These are phyloP conservation scores for Drosophila leonis DNA, from an alignment of 2,888 invertebrate species.

Conservation along the genomic window DNA sequence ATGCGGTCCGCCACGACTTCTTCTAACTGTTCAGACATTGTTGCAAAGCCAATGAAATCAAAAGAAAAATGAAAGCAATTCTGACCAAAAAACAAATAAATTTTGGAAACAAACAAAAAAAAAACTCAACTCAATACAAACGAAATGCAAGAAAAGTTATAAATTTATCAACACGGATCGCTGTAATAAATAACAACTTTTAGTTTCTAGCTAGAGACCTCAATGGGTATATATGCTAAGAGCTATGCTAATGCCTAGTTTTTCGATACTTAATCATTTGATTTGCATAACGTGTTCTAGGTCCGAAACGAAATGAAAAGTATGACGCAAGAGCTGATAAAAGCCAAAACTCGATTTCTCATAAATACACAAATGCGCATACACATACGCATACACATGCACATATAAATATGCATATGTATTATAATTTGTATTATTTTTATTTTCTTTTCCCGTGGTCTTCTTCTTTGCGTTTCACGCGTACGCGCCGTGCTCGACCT, in stretches of 20 bases:
- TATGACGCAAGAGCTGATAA: slow-evolving; percentile 59
- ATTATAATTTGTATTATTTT: slow-evolving; percentile 15
- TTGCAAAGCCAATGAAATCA: no score
- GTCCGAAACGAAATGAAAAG: slow-evolving; percentile 70
- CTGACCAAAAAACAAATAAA: not conserved
- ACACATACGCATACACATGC: not conserved
- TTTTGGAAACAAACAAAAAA: not conserved
- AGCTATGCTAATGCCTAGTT: slow-evolving; percentile 20
- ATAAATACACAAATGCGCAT: not conserved
- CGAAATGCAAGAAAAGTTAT: slow-evolving; percentile 23
- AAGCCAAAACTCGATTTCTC: slow-evolving; percentile 6
- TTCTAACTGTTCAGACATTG: no score
- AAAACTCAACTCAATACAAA: not conserved
- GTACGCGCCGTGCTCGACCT: slow-evolving; percentile 58
- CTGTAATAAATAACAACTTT: not conserved
- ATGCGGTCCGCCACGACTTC: no score
- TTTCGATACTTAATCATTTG: slow-evolving; percentile 2
- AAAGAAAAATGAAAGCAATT: no score
- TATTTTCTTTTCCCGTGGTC: slow-evolving; percentile 42
- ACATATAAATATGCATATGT: not conserved
- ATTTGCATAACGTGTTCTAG: slow-evolving; percentile 58
- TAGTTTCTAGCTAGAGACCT: not conserved
- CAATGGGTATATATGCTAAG: not conserved
- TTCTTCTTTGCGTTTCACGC: slow-evolving; percentile 22
- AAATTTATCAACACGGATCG: slow-evolving; percentile 20